Evolutionary conservation across 2,888 invertebrate species (phyloP).

Genomic region (Trissoscelio sp.): DNA sequence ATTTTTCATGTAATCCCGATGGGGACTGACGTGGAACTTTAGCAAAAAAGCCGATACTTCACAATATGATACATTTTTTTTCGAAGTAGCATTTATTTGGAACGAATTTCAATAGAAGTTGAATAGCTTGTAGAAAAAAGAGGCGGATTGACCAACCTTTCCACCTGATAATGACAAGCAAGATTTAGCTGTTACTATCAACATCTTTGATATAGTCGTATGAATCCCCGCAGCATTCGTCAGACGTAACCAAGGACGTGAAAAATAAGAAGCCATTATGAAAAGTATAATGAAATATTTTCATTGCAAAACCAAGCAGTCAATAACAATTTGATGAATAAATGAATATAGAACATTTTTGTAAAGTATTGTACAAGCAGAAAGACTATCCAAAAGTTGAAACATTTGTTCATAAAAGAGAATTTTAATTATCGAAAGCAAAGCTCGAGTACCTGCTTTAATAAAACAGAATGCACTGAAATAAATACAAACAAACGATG

Average conservation of each 20-base stretch:
- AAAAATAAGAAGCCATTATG: constrained; percentile 32
- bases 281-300: constrained; percentile 20
- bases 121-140: constrained; percentile 62
- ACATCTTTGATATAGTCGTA: constrained; percentile 41
- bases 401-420: not conserved
- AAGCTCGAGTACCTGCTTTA: not conserved
- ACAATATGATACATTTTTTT: no score
- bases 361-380: not conserved
- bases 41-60: no score
- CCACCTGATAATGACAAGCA: constrained; percentile 64
- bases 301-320: constrained; percentile 4
- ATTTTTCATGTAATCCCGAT: no score
- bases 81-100: constrained; percentile 20
- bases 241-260: constrained; percentile 28
- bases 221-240: constrained; percentile 23
- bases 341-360: no score
- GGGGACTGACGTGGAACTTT: no score
- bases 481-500: not conserved
- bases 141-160: constrained; percentile 62
- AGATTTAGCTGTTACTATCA: constrained; percentile 56
- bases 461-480: not conserved
- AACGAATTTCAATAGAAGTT: constrained; percentile 18
- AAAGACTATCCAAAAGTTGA: not conserved
- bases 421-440: not conserved
- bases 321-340: no score